Evolutionary conservation across 2,113 vertebrate genomes (phyloP).

Genomic region (Choloepus hoffmanni): DNA sequence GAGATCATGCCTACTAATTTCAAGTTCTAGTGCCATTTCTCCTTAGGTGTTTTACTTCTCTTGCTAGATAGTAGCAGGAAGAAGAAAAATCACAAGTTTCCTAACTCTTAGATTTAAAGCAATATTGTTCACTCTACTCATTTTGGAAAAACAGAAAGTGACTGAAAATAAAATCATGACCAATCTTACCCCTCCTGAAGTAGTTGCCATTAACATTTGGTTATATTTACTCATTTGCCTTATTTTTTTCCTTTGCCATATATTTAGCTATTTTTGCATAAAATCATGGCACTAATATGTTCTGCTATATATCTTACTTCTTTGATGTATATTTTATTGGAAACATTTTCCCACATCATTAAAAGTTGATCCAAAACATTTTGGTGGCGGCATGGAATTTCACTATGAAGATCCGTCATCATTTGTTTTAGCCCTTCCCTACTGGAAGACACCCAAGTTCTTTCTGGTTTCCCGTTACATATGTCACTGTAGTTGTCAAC

Average conservation of each 20-base stretch:
- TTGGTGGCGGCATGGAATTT: neutral
- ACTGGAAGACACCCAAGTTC: neutral
- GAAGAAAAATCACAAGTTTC: neutral
- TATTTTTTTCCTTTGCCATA: neutral
- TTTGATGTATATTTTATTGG: neutral
- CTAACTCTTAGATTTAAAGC: neutral
- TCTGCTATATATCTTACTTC: neutral
- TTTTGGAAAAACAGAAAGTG: conserved; percentile 17
- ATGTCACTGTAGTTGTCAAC: neutral
- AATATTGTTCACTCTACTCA: neutral
- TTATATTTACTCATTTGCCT: neutral
- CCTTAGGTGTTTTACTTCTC: neutral
- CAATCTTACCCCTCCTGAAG: neutral
- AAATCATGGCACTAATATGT: neutral
- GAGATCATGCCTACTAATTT: neutral
- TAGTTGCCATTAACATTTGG: neutral
- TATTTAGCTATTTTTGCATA: conserved; percentile 47
- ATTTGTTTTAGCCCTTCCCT: neutral
- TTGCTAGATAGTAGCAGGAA: neutral
- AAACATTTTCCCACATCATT: neutral
- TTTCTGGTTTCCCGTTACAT: neutral
- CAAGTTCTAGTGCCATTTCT: neutral
- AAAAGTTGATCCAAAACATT: neutral
- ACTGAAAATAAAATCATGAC: conserved; percentile 34
- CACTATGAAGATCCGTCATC: neutral